Base-by-base conservation (phyloP, 2,888 invertebrate genomes). In the Phengaris alcon region DNA sequence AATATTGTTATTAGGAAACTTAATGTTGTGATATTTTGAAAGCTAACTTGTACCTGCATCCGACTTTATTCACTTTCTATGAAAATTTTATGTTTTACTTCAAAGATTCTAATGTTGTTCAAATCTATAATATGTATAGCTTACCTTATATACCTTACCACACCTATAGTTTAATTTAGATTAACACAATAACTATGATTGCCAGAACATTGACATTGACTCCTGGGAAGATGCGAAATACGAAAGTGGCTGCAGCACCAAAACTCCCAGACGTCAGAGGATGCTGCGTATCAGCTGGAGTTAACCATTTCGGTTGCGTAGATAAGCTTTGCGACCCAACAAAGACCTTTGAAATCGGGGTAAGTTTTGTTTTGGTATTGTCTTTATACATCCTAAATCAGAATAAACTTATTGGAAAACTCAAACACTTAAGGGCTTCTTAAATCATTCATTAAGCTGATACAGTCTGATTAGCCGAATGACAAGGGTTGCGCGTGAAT, bases 291-390 rank as follows among this genome's bases (percentile, higher is more conserved):
- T 88, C 94, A 3, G 95, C 95, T 68, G 97, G 97, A 0, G 95
- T 97, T 84, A 95, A 95, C 68, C 96, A 97, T 85, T 94, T 95
- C 79, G 95, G 95, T 74, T 97, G 97, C 84, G 89, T 97, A 44
- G 95, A 96, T 82, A 97, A 96, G 83, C 94, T 97, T 80, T 97
- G 97, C 83, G 97, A 97, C 86, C 97, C 97, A 0, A 94, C 95
- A 74, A 94, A 94, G 82, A 93, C 93, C 15, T 87, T 85, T 59
- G 91, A 93, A 77, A 93, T 93, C 77, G 91, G 85, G 70, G 93
- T 93, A 88, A 88, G 92, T 87, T 68, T 48, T 46, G 64, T 22
- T 48, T n/a, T n/a, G 52, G 35, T 35, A 35, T 35, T 35, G 35
- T 35, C 35, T 35, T 6, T 73, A 74, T 46, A 68, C 22, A 35